phyloP scores from a whole-genome alignment of 2,797 vertebrate genomes.

The Loriculus beryllinus region DNA sequence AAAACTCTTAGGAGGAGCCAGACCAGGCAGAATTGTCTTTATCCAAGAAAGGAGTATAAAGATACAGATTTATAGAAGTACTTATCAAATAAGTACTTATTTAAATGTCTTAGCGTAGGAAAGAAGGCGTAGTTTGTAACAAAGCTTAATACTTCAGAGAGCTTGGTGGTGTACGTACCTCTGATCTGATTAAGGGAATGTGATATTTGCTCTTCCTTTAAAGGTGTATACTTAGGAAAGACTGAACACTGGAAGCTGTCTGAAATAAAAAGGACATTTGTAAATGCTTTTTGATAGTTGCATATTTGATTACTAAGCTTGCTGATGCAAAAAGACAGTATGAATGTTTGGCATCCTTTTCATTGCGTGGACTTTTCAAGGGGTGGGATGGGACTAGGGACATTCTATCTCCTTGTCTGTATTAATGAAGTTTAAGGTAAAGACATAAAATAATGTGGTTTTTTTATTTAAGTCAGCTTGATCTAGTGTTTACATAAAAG shows the following conservation, averaged over 20 bases:
- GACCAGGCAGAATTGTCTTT: not conserved
- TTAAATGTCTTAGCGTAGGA: not conserved
- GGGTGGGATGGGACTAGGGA: not conserved
- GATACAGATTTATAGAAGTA: not conserved
- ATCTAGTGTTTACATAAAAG: not conserved
- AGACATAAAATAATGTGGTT: not conserved
- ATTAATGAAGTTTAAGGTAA: not conserved
- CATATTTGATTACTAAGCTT: not conserved
- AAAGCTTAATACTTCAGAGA: not conserved
- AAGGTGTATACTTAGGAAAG: not conserved
- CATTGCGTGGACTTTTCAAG: not conserved
- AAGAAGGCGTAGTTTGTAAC: not conserved
- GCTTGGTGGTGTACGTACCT: not conserved
- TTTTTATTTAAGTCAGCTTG: not conserved
- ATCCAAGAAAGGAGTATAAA: not conserved
- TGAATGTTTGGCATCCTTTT: not conserved
- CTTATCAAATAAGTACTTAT: not conserved
- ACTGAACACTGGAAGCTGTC: not conserved
- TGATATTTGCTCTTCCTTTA: not conserved
- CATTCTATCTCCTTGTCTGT: not conserved
- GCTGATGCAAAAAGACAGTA: not conserved
- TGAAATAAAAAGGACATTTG: not conserved
- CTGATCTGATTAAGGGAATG: not conserved
- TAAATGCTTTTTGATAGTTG: not conserved
- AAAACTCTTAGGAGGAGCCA: not conserved